These are phyloP conservation scores for Sycophaga agraensis DNA, from an alignment of 1,140 invertebrate genomes.

Conservation along the genomic window DNA sequence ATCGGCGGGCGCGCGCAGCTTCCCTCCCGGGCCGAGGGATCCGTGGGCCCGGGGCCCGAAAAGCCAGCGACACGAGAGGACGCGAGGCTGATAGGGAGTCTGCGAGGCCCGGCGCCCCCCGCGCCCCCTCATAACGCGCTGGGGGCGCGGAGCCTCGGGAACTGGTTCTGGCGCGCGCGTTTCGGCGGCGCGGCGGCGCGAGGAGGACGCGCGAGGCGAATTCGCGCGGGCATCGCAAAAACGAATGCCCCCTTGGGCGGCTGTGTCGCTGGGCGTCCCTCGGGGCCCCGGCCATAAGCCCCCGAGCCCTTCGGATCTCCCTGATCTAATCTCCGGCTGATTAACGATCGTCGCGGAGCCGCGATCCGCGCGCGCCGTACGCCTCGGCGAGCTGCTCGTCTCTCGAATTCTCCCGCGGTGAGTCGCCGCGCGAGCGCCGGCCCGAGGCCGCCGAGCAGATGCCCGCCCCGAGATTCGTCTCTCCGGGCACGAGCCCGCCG, in stretches of 20 bases:
- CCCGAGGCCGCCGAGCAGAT: constrained; percentile 1
- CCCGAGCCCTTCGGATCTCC: constrained; percentile 41
- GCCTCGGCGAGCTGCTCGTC: not conserved
- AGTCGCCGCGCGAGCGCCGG: constrained; percentile 18
- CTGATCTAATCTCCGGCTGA: constrained; percentile 53
- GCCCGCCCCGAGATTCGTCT: constrained; percentile 34
- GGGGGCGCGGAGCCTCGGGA: constrained; percentile 29
- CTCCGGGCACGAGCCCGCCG: constrained; percentile 16
- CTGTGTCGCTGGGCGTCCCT: too few species aligned
- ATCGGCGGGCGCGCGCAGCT: constrained; percentile 16
- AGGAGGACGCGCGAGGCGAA: constrained; percentile 26
- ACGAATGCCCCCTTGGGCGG: too few species aligned
- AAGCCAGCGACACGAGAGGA: constrained; percentile 19
- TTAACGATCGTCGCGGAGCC: constrained; percentile 46
- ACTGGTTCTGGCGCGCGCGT: constrained; percentile 41
- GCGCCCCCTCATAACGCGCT: too few species aligned
- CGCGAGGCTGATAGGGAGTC: not conserved
- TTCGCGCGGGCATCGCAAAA: constrained; percentile 41
- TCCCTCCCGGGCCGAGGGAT: not conserved
- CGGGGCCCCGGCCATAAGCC: too few species aligned
- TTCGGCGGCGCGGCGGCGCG: constrained; percentile 19
- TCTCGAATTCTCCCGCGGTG: constrained; percentile 33
- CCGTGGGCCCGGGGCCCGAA: too few species aligned
- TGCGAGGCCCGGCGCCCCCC: too few species aligned
- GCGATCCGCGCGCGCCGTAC: not conserved